Evolutionary conservation across 1,140 invertebrate species (phyloP), one percentile per base, ranked within the genome.

Genomic region (Agrypnia vestita): DNA sequence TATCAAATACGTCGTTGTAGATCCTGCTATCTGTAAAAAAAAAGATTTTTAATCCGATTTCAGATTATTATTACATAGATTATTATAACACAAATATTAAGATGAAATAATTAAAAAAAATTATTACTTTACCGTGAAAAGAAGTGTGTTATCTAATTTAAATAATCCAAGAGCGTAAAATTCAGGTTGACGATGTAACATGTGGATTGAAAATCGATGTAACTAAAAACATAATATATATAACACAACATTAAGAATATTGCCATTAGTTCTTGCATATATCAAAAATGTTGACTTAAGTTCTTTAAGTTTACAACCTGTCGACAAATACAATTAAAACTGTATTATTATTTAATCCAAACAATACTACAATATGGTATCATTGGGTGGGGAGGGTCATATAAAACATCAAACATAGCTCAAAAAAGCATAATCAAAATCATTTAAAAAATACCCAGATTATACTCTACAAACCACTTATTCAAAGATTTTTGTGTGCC

Each of bases 21-120:
- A 56, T 1, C 53, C 53, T 17, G 53, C 53, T 19, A 56, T 56
- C 53, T 56, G 53, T 56, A 19, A 17, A 56, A 56, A 56, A 56
- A 56, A 13, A 15, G n/a, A 53, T n/a, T 13, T 53, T n/a, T n/a
- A 7, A 13, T n/a, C 4, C 4, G 0, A 53, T 4, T n/a, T 53
- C 17, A 17, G 4, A 4, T 17, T 11, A 53, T n/a, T 53, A 53
- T 9, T n/a, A 13, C 17, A 13, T 12, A 12, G 17, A n/a, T n/a
- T n/a, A n/a, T n/a, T n/a, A n/a, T n/a, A n/a, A n/a, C n/a, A n/a
- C n/a, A n/a, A n/a, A n/a, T n/a, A n/a, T n/a, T n/a, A n/a, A n/a
- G n/a, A n/a, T n/a, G n/a, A n/a, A n/a, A n/a, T n/a, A n/a, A n/a
- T n/a, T n/a, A n/a, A n/a, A n/a, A n/a, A n/a, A n/a, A n/a, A 11